Evolutionary conservation across 1,140 invertebrate species (phyloP).

Genomic region (Leucophenga varia): DNA sequence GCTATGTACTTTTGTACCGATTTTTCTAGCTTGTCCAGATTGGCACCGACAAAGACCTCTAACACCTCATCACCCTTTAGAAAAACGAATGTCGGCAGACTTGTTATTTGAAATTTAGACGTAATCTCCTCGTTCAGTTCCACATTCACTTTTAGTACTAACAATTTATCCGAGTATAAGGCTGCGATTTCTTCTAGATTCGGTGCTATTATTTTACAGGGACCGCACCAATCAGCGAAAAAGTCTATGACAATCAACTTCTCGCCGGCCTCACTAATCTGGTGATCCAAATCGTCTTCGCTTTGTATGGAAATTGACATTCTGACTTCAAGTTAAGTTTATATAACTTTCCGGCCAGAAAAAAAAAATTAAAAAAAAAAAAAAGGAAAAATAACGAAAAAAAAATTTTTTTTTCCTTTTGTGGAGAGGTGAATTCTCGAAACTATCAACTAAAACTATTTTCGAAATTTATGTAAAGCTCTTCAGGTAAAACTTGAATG

Average conservation of each 20-base stretch:
- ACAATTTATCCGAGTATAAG: slow-evolving; percentile 55
- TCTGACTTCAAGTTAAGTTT: no score
- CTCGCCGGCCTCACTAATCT: slow-evolving; percentile 69
- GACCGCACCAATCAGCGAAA: slow-evolving; percentile 79
- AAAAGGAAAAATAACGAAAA: no score
- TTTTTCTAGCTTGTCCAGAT: slow-evolving; percentile 71
- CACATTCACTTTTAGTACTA: slow-evolving; percentile 78
- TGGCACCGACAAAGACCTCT: slow-evolving; percentile 78
- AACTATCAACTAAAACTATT: no score
- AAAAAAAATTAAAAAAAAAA: no score
- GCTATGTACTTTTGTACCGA: slow-evolving; percentile 60
- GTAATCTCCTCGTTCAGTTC: slow-evolving; percentile 88
- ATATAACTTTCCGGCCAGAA: no score
- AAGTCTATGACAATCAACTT: slow-evolving; percentile 90
- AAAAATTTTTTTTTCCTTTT: no score
- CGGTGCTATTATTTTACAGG: slow-evolving; percentile 89
- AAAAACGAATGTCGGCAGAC: slow-evolving; percentile 95
- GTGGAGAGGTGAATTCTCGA: no score
- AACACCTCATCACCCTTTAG: slow-evolving; percentile 75
- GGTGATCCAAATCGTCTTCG: slow-evolving; percentile 57
- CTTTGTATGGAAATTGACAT: no score
- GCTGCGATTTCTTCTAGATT: slow-evolving; percentile 69
- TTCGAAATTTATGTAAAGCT: no score
- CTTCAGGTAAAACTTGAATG: no score
- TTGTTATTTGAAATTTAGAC: slow-evolving; percentile 74